phyloP scores from a whole-genome alignment of 2,888 invertebrate species.

The Exocentrus adspersus region DNA sequence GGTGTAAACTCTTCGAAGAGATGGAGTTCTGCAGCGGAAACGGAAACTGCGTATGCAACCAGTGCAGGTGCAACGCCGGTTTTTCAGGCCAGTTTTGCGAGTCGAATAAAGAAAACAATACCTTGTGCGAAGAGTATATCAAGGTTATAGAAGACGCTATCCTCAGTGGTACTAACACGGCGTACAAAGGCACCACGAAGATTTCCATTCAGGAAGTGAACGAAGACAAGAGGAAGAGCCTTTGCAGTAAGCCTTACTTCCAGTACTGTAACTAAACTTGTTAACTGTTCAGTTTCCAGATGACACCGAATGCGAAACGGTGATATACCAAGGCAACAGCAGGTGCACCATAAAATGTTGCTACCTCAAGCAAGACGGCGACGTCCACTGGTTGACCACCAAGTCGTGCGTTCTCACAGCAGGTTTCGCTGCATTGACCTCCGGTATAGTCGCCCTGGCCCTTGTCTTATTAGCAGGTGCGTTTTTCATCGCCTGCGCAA shows the following conservation, averaged over 20 bases:
- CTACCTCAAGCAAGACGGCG: slow-evolving; percentile 33
- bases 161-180: slow-evolving; percentile 22
- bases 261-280: no score
- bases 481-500: slow-evolving; percentile 33
- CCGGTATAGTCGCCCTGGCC: slow-evolving; percentile 19
- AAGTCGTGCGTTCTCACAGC: slow-evolving; percentile 38
- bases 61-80: slow-evolving; percentile 50
- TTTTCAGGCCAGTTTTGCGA: slow-evolving; percentile 68
- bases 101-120: slow-evolving; percentile 66
- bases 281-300: no score
- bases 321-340: slow-evolving; percentile 22
- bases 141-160: slow-evolving; percentile 57
- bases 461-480: slow-evolving; percentile 37
- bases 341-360: slow-evolving; percentile 39
- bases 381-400: slow-evolving; percentile 29
- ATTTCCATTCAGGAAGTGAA: slow-evolving; percentile 16
- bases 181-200: background rate
- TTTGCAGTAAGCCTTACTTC: slow-evolving; percentile 20
- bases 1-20: slow-evolving; percentile 45
- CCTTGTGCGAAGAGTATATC: slow-evolving; percentile 66
- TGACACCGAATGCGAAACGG: slow-evolving; percentile 18
- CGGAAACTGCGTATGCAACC: slow-evolving; percentile 82
- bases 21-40: slow-evolving; percentile 73
- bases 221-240: slow-evolving; percentile 20
- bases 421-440: slow-evolving; percentile 25